Evolutionary conservation across 2,797 vertebrate species (phyloP).

Genomic region (Australoheros facetus): DNA sequence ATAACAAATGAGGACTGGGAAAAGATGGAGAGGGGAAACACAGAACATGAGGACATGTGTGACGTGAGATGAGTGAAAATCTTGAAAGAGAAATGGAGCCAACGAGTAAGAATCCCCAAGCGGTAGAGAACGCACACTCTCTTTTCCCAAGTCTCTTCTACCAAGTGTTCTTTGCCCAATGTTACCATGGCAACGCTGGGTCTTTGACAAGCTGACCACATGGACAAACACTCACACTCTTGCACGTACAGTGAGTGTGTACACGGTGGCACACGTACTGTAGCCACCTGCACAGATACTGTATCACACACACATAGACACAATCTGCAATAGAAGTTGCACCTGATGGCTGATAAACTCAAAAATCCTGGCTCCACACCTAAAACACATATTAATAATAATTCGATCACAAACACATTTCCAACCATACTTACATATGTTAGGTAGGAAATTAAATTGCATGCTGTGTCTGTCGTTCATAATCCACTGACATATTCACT

Average conservation of each 20-base stretch:
- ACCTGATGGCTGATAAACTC: background rate
- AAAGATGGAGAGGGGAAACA: conserved; percentile 30
- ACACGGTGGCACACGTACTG: conserved; percentile 9
- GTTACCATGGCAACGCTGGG: conserved; percentile 71
- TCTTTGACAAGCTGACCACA: conserved; percentile 62
- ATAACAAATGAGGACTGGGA: conserved; percentile 23
- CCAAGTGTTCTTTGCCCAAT: conserved; percentile 55
- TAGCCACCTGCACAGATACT: conserved; percentile 11
- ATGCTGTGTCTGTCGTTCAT: background rate
- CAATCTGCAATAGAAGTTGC: conserved; percentile 1
- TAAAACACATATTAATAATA: background rate
- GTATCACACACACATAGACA: background rate
- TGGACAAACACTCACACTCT: conserved; percentile 21
- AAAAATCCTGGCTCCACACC: background rate
- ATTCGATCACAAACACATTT: background rate
- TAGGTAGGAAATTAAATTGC: background rate
- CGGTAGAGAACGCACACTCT: conserved; percentile 39
- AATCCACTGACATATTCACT: conserved; percentile 26
- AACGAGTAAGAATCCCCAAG: conserved; percentile 57
- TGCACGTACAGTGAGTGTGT: conserved; percentile 20
- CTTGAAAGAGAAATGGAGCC: conserved; percentile 44
- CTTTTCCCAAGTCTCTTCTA: conserved; percentile 50
- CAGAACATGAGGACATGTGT: conserved; percentile 45
- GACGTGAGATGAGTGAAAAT: conserved; percentile 57
- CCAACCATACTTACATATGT: background rate